Base-by-base conservation (phyloP, 2,113 vertebrate genomes). In the Chloropsis cyanopogon region DNA sequence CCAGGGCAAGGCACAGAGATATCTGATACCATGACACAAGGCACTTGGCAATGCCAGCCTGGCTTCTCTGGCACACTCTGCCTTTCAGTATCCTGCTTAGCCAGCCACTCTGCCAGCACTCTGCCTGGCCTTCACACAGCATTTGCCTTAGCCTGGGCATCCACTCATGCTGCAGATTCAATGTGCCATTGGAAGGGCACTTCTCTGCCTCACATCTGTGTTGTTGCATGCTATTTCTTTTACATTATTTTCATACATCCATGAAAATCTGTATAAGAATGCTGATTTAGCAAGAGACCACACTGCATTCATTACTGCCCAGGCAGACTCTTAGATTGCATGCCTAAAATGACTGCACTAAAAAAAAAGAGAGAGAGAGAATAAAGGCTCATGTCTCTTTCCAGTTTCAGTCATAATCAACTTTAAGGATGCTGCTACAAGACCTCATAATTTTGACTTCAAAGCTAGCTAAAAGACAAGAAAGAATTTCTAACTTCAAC, bases 21-120 rank as follows among this genome's bases (percentile, higher is more conserved):
- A 50, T 54, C 0, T 0, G 0, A 8, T 39, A 46, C 16, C 25
- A 11, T 0, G 3, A 33, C 42, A 86, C 19, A 31, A 69, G 11
- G 66, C 50, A 72, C 35, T 9, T 1, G 0, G 63, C 18, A 54
- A 24, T 9, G 72, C 52, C 83, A 83, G 10, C 52, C 14, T 78
- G 76, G 54, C 46, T 90, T 7, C 57, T 33, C 79, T n/a, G 72
- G 64, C 41, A 60, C 26, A 9, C 46, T 52, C 57, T 65, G 88
- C 64, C 33, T 56, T 70, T 22, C 86, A 88, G n/a, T 23, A 42
- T 12, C n/a, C 68, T 60, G 64, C 47, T 92, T 18, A 42, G 33
- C 22, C 86, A 72, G 35, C n/a, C 24, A 14, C 35, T 39, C 37
- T 41, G 28, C n/a, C 78, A 57, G 50, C 52, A 39, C 0, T 41